Percentiles rank a stretch among this genome's conserved stretches.
Evolutionary conservation across 1,140 invertebrate species (phyloP).

Genomic region (Drosophila dunni): DNA sequence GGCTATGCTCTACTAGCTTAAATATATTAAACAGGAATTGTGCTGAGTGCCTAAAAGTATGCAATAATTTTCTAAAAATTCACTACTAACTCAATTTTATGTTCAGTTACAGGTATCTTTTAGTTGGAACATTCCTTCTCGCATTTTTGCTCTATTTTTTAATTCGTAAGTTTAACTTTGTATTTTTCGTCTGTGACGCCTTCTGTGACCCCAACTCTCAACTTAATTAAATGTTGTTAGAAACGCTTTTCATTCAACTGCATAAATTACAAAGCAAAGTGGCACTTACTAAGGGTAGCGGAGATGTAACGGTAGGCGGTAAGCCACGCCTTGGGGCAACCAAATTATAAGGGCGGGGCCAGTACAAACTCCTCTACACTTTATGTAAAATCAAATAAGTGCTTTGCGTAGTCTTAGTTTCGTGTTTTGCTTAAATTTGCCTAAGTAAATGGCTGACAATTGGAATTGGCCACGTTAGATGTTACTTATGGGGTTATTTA

Average conservation of each 20-base stretch:
- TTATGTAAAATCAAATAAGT: constrained; percentile 77
- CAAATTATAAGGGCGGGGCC: constrained; percentile 59
- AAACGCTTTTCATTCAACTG: constrained; percentile 74
- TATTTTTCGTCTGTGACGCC: constrained; percentile 59
- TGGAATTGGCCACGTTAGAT: constrained; percentile 15
- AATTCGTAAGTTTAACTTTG: constrained; percentile 75
- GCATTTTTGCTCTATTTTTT: constrained; percentile 37
- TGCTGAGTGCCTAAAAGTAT: too few relatives aligned
- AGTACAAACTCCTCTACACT: constrained; percentile 1
- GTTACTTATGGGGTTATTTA: neutral
- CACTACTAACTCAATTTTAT: too few relatives aligned
- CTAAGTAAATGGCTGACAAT: constrained; percentile 32
- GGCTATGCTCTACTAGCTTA: too few relatives aligned
- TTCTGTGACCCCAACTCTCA: constrained; percentile 15
- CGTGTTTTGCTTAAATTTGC: constrained; percentile 50
- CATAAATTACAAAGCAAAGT: constrained; percentile 81
- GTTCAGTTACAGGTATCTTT: too few relatives aligned
- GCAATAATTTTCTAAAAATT: too few relatives aligned
- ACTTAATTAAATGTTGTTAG: constrained; percentile 81
- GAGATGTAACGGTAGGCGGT: constrained; percentile 29
- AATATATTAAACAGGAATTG: too few relatives aligned
- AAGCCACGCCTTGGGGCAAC: constrained; percentile 31
- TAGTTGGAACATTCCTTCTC: too few relatives aligned
- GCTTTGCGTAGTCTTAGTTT: constrained; percentile 27
- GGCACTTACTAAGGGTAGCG: constrained; percentile 56